phyloP scores from a whole-genome alignment of 2,888 invertebrate species.

The Nymphalis c-album region DNA sequence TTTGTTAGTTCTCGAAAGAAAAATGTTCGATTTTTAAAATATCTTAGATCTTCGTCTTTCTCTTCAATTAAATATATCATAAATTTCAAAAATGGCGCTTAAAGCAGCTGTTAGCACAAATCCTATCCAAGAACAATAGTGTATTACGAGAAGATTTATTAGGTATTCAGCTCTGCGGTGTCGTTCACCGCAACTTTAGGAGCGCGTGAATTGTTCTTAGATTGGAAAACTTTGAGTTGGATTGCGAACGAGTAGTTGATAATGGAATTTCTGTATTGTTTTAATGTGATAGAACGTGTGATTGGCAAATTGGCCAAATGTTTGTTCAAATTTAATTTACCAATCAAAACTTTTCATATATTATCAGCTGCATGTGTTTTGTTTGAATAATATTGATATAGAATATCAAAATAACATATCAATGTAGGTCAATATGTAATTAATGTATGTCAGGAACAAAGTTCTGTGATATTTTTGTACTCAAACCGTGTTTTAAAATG shows the following conservation, averaged over 20 bases:
- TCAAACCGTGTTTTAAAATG: too few species aligned
- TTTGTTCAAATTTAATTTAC: background rate
- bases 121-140: slow-evolving; percentile 8
- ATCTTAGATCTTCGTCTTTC: background rate
- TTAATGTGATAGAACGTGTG: background rate
- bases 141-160: slow-evolving; percentile 11
- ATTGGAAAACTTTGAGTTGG: slow-evolving; percentile 27
- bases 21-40: background rate
- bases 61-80: background rate
- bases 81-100: slow-evolving; percentile 1
- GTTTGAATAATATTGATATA: too few species aligned
- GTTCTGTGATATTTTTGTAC: too few species aligned
- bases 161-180: slow-evolving; percentile 16
- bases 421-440: too few species aligned
- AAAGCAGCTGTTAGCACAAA: background rate
- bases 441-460: too few species aligned
- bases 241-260: slow-evolving; percentile 12
- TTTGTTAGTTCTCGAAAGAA: too few species aligned
- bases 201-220: slow-evolving; percentile 31
- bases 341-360: too few species aligned
- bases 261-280: slow-evolving; percentile 6
- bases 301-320: background rate
- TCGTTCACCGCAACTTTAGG: slow-evolving; percentile 19
- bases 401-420: too few species aligned
- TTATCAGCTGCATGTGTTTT: too few species aligned